phyloP scores from a whole-genome alignment of 2,797 vertebrate genomes.

The Selene dorsalis region DNA sequence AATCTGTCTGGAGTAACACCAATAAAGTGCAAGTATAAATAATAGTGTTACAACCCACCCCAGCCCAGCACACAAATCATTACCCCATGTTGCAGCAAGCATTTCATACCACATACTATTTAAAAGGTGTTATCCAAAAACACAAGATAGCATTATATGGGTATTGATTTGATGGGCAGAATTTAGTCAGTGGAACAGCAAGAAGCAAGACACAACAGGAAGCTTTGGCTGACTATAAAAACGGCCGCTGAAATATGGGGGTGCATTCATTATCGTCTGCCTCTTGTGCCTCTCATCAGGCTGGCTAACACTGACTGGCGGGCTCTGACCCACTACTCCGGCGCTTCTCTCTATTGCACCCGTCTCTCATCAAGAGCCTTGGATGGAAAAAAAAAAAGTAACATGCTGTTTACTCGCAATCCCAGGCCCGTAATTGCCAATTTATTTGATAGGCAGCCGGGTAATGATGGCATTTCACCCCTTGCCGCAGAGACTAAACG shows the following conservation, averaged over 20 bases:
- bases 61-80: constrained; percentile 9
- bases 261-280: constrained; percentile 87
- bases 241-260: constrained; percentile 69
- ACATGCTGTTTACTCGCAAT: constrained; percentile 97
- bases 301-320: constrained; percentile 80
- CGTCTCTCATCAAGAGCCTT: constrained; percentile 87
- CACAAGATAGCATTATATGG: constrained; percentile 40
- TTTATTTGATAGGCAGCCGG: constrained; percentile 99
- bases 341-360: constrained; percentile 84
- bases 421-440: constrained; percentile 98
- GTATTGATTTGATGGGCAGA: constrained; percentile 67
- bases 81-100: neutral
- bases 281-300: constrained; percentile 87
- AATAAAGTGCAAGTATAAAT: constrained; percentile 33
- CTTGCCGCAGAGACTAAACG: constrained; percentile 95
- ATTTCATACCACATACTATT: constrained; percentile 9
- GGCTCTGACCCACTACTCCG: constrained; percentile 87
- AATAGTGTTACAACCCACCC: constrained; percentile 18
- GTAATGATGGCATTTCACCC: constrained; percentile 99
- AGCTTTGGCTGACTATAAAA: constrained; percentile 52
- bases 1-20: constrained; percentile 47
- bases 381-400: constrained; percentile 83
- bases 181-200: constrained; percentile 14
- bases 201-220: constrained; percentile 44
- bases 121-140: constrained; percentile 14